Conservation (phyloP, 2,113 vertebrate genomes). For the Gavialis gangeticus region DNA sequence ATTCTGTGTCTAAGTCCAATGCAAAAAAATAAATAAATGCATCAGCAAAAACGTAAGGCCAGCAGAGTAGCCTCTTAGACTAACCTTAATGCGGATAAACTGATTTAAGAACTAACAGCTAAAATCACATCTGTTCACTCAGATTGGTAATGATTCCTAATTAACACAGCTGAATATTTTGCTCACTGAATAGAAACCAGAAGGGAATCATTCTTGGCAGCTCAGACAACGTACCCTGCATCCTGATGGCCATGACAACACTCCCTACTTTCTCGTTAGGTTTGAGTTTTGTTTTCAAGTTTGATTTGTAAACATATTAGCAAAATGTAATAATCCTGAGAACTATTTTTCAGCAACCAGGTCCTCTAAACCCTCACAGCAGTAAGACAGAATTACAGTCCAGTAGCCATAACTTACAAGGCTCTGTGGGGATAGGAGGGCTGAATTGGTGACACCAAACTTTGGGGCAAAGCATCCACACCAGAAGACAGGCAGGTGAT, state of each 20-base stretch:
- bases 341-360: background rate
- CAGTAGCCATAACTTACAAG: too few species aligned
- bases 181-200: slow-evolving; percentile 17
- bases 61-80: slow-evolving; percentile 2
- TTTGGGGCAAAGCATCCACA: too few species aligned
- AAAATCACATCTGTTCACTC: background rate
- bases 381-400: too few species aligned
- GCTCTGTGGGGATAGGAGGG: background rate
- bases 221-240: background rate
- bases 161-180: slow-evolving; percentile 21
- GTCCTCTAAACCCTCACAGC: too few species aligned
- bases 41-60: slow-evolving; percentile 24
- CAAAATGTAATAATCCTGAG: background rate
- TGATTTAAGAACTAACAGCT: background rate
- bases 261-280: background rate
- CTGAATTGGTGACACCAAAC: background rate
- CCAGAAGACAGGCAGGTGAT: too few species aligned
- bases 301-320: background rate
- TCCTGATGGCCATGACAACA: background rate
- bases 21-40: background rate
- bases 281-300: background rate
- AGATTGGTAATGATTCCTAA: background rate
- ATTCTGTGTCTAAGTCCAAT: background rate
- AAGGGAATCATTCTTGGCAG: slow-evolving; percentile 3
- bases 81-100: slow-evolving; percentile 9